phyloP scores from a whole-genome alignment of 2,888 invertebrate species.

The Drymonia ruficornis region DNA sequence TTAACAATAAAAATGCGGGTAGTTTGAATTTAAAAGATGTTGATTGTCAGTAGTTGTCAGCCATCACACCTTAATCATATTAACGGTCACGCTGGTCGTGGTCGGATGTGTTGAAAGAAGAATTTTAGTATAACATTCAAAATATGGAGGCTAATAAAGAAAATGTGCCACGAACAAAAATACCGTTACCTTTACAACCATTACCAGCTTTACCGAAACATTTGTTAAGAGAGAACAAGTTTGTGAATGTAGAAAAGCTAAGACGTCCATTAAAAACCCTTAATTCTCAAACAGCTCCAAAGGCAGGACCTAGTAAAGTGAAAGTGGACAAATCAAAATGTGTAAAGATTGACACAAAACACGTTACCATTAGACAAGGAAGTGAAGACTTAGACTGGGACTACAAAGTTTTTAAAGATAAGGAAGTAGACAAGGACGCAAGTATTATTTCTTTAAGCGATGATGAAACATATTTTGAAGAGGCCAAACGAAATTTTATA shows the following conservation, averaged over 20 bases:
- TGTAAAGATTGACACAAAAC: slow-evolving; percentile 44
- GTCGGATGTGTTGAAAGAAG: slow-evolving; percentile 26
- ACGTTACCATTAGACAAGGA: slow-evolving; percentile 53
- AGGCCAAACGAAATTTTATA: slow-evolving; percentile 20
- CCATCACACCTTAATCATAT: slow-evolving; percentile 8
- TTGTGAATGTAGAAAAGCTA: slow-evolving; percentile 12
- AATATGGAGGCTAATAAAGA: slow-evolving; percentile 60
- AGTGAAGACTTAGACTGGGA: slow-evolving; percentile 54
- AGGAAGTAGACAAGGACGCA: slow-evolving; percentile 21
- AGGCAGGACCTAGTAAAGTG: slow-evolving; percentile 26
- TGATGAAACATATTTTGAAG: slow-evolving; percentile 39
- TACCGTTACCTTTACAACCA: slow-evolving; percentile 61
- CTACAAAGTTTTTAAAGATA: slow-evolving; percentile 53
- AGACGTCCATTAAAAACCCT: slow-evolving; percentile 57
- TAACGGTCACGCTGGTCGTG: slow-evolving; percentile 64
- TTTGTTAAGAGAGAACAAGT: slow-evolving; percentile 40
- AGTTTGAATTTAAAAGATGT: slow-evolving; percentile 13
- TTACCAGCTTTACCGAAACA: slow-evolving; percentile 59
- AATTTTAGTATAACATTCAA: slow-evolving; percentile 8
- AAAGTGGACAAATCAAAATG: slow-evolving; percentile 16
- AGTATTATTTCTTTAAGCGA: slow-evolving; percentile 47
- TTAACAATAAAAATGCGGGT: no score
- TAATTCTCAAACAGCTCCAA: slow-evolving; percentile 33
- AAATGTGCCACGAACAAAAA: slow-evolving; percentile 56
- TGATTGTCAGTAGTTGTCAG: background rate